Base-by-base conservation (phyloP, 2,888 invertebrate genomes). In the Drosophila hamatofila region DNA sequence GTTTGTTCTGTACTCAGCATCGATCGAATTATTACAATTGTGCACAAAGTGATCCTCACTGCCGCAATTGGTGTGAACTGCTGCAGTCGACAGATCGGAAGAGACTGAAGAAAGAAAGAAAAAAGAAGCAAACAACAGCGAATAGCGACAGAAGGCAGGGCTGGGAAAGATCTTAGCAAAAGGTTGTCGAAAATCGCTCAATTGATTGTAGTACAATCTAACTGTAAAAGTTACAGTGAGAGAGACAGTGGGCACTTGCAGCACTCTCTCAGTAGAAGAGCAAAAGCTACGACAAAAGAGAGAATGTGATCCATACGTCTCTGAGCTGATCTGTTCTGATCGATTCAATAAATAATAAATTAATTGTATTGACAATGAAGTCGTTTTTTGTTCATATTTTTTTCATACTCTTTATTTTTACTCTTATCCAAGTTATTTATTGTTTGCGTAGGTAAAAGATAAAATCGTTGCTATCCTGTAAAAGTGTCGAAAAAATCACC, bases 151-250 rank as follows among this genome's bases (percentile, higher is more conserved):
- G 51, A 52, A 52, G 51, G 51, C 23, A 21, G 35, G 55, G 18
- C 51, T 57, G 56, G 27, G 58, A 61, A 69, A 75, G 72, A 84
- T 70, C 67, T 75, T 33, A 46, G 51, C 67, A 35, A 52, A 72
- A 71, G 73, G 60, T 60, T 73, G 72, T 75, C 80, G 75, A 85
- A 80, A 55, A 67, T 58, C 49, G 56, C 78, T 77, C 86, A 62
- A 85, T 77, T 60, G 48, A 52, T 62, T 75, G 23, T 59, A 42
- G 23, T 61, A 42, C 42, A 42, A 42, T 56, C 33, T 42, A 56
- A 56, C 56, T 42, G 41, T 56, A 70, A 69, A 69, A 75, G 73
- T 75, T 80, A 63, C 18, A 60, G 42, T 14, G 44, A 41, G 52
- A 25, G 59, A 60, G 62, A 14, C 21, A 33, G 12, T 37, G 35